A percentile compares a stretch with the other conserved stretches of the same genome.
Evolutionary conservation across 2,888 invertebrate genomes (phyloP).

Genomic region (Nineta flava): DNA sequence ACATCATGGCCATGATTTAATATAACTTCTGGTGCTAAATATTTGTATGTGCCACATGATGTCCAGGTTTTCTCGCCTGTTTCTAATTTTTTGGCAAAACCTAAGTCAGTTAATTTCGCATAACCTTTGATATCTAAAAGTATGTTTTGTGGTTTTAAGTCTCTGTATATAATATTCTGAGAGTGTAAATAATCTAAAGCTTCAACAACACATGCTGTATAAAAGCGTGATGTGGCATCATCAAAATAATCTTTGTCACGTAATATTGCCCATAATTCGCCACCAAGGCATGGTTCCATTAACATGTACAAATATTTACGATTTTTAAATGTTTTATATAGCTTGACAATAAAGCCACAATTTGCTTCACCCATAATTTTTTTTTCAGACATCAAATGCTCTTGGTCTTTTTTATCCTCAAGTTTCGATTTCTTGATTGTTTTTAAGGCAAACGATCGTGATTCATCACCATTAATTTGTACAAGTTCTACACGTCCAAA

Average conservation of each 20-base stretch:
- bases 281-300: slow-evolving; percentile 96
- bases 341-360: slow-evolving; percentile 91
- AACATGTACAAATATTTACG: slow-evolving; percentile 96
- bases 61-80: slow-evolving; percentile 97
- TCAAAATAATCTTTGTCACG: slow-evolving; percentile 87
- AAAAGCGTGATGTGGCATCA: slow-evolving; percentile 86
- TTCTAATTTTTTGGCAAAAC: slow-evolving; percentile 92
- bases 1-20: slow-evolving; percentile 96
- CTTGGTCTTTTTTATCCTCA: slow-evolving; percentile 95
- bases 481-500: slow-evolving; percentile 97
- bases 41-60: slow-evolving; percentile 96
- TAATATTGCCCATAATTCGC: slow-evolving; percentile 96
- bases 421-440: slow-evolving; percentile 98
- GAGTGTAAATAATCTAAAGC: slow-evolving; percentile 96
- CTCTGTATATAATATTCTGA: slow-evolving; percentile 90
- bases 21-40: slow-evolving; percentile 98
- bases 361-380: slow-evolving; percentile 94
- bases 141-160: slow-evolving; percentile 90
- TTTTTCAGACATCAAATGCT: slow-evolving; percentile 98
- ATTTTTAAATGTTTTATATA: slow-evolving; percentile 95
- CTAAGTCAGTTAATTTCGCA: slow-evolving; percentile 96
- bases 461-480: slow-evolving; percentile 65
- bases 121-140: slow-evolving; percentile 85
- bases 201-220: slow-evolving; percentile 93
- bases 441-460: slow-evolving; percentile 77